These are phyloP conservation scores for Electrophaes corylata DNA, from an alignment of 2,888 invertebrate species.

Conservation along the genomic window DNA sequence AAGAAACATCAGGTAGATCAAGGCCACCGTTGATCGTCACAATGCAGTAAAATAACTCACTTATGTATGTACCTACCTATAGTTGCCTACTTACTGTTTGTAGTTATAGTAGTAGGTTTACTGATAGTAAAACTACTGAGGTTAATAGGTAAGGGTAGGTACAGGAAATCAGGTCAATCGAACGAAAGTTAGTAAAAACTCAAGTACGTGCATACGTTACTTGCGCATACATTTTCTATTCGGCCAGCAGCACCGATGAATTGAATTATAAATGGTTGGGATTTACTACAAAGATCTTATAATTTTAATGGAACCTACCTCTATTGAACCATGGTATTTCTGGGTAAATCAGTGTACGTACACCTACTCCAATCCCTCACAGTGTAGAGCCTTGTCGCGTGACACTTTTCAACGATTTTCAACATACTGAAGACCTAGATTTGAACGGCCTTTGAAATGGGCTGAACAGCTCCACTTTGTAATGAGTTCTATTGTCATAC, in stretches of 20 bases:
- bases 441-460: constrained; percentile 24
- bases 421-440: constrained; percentile 22
- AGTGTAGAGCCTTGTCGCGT: neutral
- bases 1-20: constrained; percentile 7
- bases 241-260: neutral
- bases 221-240: neutral
- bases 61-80: neutral
- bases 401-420: constrained; percentile 6
- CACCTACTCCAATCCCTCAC: neutral
- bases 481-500: constrained; percentile 34
- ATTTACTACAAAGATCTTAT: neutral
- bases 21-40: constrained; percentile 14
- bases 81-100: neutral
- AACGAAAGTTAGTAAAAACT: constrained; percentile 14
- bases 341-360: neutral
- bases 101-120: no score
- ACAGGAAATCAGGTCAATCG: constrained; percentile 5
- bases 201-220: neutral
- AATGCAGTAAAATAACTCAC: constrained; percentile 5
- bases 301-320: neutral
- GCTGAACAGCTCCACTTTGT: constrained; percentile 29
- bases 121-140: no score
- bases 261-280: neutral
- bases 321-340: neutral
- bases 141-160: no score